Base-by-base conservation (phyloP, 2,113 vertebrate species). In the Monopterus albus region DNA sequence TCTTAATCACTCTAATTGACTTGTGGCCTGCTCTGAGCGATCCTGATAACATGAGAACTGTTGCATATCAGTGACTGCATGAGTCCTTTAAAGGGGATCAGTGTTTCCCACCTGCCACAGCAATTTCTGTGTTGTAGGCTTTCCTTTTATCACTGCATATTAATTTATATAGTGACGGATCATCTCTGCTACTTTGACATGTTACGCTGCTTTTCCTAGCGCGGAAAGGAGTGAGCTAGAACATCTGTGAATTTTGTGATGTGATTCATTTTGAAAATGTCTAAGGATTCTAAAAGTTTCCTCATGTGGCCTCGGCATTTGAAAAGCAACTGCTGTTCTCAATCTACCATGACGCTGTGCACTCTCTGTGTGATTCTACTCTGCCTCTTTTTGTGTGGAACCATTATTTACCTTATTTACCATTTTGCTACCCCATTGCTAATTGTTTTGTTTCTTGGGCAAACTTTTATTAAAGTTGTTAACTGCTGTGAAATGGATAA, bases 1-100 rank as follows among this genome's bases (percentile, higher is more conserved):
- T 88, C 76, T 77, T 78, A 72, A 85, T 81, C 76, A 74, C 58
- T 57, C 15, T 57, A 83, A 87, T 81, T 80, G 73, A 83, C 73
- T 73, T 36, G 4, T 70, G 64, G 77, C 65, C 65, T 52, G 43
- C 52, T 70, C 51, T 43, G 29, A 66, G 66, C 63, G 55, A 26
- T 18, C 56, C 61, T 57, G 78, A 83, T 81, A 75, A 74, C 63
- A 62, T 18, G 8, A 45, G 21, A 65, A 56, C 38, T 42, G 51
- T 15, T 57, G 35, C 23, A 10, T 72, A 69, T 40, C 53, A 36
- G 45, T 5, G 15, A 40, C 11, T 12, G 31, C 17, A 28, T 2
- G 7, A 25, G 26, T 60, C 70, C 28, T 78, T 74, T 36, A 40
- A 67, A 59, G 5, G 31, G 51, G 55, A 75, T 73, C 58, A 26